phyloP scores from a whole-genome alignment of 2,113 vertebrate genomes.

The Syngnathoides biaculeatus region DNA sequence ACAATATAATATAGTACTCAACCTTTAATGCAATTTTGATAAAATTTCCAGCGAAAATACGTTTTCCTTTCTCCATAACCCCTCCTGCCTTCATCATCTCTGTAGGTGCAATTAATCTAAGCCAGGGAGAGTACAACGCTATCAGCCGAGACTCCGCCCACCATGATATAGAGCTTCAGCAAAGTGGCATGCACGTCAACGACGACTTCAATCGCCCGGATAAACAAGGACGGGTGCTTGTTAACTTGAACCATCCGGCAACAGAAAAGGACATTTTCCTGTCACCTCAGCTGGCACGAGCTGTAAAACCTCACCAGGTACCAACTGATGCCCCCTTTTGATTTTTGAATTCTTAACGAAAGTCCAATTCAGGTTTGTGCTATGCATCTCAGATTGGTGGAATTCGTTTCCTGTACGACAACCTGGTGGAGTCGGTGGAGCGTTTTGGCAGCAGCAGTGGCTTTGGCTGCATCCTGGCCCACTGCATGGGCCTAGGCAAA shows the following conservation, averaged over 20 bases:
- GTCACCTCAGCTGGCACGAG: conserved; percentile 82
- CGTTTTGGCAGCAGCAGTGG: conserved; percentile 86
- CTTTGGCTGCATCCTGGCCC: conserved; percentile 95
- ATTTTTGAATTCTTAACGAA: neutral
- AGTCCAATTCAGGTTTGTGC: neutral
- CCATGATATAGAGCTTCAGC: conserved; percentile 79
- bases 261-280: conserved; percentile 86
- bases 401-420: conserved; percentile 94
- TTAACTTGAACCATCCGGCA: conserved; percentile 88
- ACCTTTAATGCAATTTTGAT: neutral
- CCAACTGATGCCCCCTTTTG: neutral
- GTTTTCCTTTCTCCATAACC: neutral
- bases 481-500: conserved; percentile 97
- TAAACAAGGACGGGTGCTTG: conserved; percentile 81
- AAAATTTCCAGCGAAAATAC: neutral
- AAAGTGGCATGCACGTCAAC: conserved; percentile 80
- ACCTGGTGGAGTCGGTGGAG: conserved; percentile 91
- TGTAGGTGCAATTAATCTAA: conserved; percentile 75
- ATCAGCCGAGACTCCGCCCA: conserved; percentile 76
- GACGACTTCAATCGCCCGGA: conserved; percentile 85
- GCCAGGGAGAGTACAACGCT: conserved; percentile 81
- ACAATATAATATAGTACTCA: neutral
- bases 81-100: neutral
- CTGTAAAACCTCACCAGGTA: conserved; percentile 96
- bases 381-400: conserved; percentile 82